These are phyloP conservation scores for Synaphobranchus kaupii DNA, from an alignment of 2,797 vertebrate genomes.

Conservation along the genomic window DNA sequence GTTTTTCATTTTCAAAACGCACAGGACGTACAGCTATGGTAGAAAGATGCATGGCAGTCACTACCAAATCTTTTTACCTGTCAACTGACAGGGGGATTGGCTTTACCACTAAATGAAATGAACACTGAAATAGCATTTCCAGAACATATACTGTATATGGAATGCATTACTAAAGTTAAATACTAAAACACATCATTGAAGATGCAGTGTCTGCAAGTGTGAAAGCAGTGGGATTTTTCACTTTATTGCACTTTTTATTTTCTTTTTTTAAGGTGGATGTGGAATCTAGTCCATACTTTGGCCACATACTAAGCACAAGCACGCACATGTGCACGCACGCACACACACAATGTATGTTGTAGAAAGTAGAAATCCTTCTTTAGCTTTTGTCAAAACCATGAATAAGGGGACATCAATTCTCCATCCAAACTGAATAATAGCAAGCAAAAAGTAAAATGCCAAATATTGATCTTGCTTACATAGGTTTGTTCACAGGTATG, in stretches of 20 bases:
- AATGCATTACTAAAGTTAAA: background rate
- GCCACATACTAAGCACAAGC: background rate
- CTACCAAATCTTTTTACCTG: background rate
- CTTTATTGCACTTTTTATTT: background rate
- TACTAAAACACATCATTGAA: background rate
- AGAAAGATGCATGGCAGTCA: background rate
- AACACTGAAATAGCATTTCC: background rate
- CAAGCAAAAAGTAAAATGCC: constrained; percentile 5
- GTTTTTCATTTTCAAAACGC: background rate
- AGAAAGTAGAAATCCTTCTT: background rate
- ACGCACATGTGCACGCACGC: no score
- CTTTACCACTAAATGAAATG: background rate
- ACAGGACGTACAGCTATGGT: background rate
- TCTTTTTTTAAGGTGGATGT: background rate
- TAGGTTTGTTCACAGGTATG: constrained; percentile 10
- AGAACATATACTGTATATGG: background rate
- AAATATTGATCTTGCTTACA: background rate
- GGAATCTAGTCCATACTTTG: background rate
- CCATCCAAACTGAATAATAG: constrained; percentile 8
- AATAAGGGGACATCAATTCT: constrained; percentile 3
- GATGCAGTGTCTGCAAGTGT: background rate
- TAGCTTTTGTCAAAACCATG: background rate
- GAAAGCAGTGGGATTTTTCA: background rate
- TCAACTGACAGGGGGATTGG: background rate
- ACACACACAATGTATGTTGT: no score